phyloP scores from a whole-genome alignment of 2,797 vertebrate genomes.

The Rhynchonycteris naso region DNA sequence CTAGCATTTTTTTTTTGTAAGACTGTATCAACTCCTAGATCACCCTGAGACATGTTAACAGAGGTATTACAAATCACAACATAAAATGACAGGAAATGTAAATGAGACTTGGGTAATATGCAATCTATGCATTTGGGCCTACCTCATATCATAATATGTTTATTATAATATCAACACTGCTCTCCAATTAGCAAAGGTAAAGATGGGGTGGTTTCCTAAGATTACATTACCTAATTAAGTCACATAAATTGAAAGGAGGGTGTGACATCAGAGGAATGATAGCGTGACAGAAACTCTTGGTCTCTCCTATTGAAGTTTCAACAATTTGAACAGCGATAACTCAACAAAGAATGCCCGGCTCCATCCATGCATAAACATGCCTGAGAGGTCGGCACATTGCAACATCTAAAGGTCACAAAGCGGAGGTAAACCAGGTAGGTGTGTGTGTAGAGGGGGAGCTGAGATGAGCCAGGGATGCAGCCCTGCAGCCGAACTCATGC shows the following conservation, averaged over 20 bases:
- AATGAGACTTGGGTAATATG: background rate
- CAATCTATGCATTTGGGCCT: background rate
- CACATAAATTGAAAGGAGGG: slow-evolving; percentile 28
- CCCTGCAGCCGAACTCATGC: too few relatives aligned
- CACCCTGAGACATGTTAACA: background rate
- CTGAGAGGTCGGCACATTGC: too few relatives aligned
- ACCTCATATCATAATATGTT: background rate
- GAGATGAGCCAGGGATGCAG: too few relatives aligned
- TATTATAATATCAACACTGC: slow-evolving; percentile 45
- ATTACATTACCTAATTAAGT: slow-evolving; percentile 55
- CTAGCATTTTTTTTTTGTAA: background rate
- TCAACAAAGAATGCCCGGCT: too few relatives aligned
- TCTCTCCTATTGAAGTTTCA: background rate
- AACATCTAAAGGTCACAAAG: too few relatives aligned
- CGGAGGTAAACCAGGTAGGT: too few relatives aligned
- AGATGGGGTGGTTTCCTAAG: slow-evolving; percentile 37
- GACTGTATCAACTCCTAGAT: background rate
- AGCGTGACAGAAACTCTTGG: background rate
- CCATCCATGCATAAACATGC: too few relatives aligned
- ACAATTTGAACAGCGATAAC: too few relatives aligned
- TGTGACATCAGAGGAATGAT: background rate
- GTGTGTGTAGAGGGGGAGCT: too few relatives aligned
- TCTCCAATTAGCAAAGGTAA: slow-evolving; percentile 56
- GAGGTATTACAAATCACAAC: slow-evolving; percentile 24
- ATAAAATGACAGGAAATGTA: slow-evolving; percentile 38